Evolutionary conservation across 2,888 invertebrate species (phyloP), one percentile per base, ranked within the genome.

Genomic region (Spisula solida): DNA sequence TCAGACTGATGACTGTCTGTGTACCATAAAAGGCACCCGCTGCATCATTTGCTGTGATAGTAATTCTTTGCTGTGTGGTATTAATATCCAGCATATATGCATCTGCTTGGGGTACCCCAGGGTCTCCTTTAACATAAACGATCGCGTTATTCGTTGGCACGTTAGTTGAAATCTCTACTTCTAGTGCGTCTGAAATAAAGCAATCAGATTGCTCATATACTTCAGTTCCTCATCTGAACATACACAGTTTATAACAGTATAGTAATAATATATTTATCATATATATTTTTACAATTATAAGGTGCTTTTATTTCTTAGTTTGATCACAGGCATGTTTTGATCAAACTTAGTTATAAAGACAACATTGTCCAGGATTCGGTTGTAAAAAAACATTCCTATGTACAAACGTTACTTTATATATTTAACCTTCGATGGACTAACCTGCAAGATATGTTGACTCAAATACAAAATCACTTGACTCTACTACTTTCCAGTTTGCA

Each of bases 1-100:
- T 55, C 16, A 95, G 83, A 82, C 90, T 92, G 6, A 94, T 89
- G 0, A 95, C 84, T 20, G 94, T 93, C 86, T 95, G 95, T 8
- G 92, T 91, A 14, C 88, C 95, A 90, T 95, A 94, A 87, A 95
- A 94, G 12, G 94, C 93, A 1, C 95, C 95, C 4, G 87, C 88
- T 20, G 88, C 79, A 29, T 88, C 83, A 0, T 86, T 81, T 10
- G 95, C 93, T 14, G 79, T 90, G 79, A 95, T 94, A 0, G 85
- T 89, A 0, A 95, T 93, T 12, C 75, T 81, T 1, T 91, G 88
- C 29, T 75, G 78, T 4, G 20, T 78, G 10, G 90, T 86, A 55
- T 93, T 86, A 5, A 94, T 91, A 4, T 83, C 60, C 41, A 95
- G 82, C 14, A 89, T 86, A 82, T 95, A 95, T 0, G 93, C 93